Evolutionary conservation across 2,113 vertebrate genomes (phyloP), one percentile per base, ranked within the genome.

Genomic region (Edolisoma coerulescens): DNA sequence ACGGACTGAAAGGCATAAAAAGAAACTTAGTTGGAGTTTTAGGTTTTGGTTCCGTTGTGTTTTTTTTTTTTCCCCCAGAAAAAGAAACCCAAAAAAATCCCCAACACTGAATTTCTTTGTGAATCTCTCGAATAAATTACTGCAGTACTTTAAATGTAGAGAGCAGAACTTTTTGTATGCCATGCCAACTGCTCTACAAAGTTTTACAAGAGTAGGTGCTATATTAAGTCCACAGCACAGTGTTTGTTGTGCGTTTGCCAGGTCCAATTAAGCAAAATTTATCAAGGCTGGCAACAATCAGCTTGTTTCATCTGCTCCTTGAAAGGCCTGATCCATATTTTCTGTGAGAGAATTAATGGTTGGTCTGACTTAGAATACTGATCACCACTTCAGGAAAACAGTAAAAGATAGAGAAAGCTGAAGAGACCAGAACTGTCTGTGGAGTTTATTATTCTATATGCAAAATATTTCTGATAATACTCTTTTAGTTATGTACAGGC

Each of bases 281-380:
- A 94, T 90, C 76, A 95, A 96, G 91, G 83, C 90, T 96, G 95
- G 95, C 93, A 96, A 94, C 88, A 86, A 94, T 94, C 93, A 96
- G 56, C 80, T 94, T 86, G 90, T 90, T 97, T 96, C 92, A 93
- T 92, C 90, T 96, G 84, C 52, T 96, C 5, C 3, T 70, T 94
- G 90, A 78, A 96, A 96, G 69, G 53, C 80, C 37, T 87, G 80
- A 89, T 94, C 89, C 77, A 93, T 95, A 96, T 88, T 93, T 97
- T 92, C 79, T 90, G 63, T 70, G 88, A 84, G 92, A 90, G 89
- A 97, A 92, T 94, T 78, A 92, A 57, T 59, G 90, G 69, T 56
- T 84, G 26, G n/a, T 45, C 80, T 96, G 85, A 60, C 88, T 78
- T 81, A 7, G 92, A 96, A 96, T 97, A 96, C 95, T 94, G 90